phyloP scores from a whole-genome alignment of 2,113 vertebrate genomes.

The Tetrax tetrax region DNA sequence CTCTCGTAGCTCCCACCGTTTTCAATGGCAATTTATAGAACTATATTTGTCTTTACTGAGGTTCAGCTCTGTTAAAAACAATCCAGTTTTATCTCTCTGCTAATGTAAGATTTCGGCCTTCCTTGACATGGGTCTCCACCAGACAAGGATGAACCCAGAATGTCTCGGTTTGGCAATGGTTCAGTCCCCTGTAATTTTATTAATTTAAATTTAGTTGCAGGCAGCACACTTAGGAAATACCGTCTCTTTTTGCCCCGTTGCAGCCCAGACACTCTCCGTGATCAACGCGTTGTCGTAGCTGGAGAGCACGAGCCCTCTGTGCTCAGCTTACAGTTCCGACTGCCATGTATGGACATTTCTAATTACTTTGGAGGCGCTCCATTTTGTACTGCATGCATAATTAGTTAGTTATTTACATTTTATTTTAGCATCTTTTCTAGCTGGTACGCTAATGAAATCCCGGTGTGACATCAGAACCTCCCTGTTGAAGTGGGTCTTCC shows the following conservation, averaged over 20 bases:
- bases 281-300: neutral
- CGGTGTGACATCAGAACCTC: conserved; percentile 42
- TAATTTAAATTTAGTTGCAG: neutral
- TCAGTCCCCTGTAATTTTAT: neutral
- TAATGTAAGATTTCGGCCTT: neutral
- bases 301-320: neutral
- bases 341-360: conserved; percentile 46
- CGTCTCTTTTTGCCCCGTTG: neutral
- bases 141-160: neutral
- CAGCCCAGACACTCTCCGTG: neutral
- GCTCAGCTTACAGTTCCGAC: neutral
- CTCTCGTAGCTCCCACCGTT: neutral
- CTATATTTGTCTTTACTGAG: neutral
- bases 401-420: conserved; percentile 66
- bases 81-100: neutral
- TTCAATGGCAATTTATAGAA: neutral
- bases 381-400: conserved; percentile 56
- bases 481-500: conserved; percentile 36
- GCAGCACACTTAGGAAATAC: neutral
- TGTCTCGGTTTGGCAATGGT: neutral
- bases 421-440: conserved; percentile 43
- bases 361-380: conserved; percentile 35
- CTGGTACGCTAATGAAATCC: conserved; percentile 44
- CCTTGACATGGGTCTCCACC: neutral
- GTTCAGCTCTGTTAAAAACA: neutral